Percentiles rank a stretch among this genome's conserved stretches.
These are phyloP conservation scores for Zootoca vivipara DNA, from an alignment of 2,113 vertebrate genomes.

Conservation along the genomic window DNA sequence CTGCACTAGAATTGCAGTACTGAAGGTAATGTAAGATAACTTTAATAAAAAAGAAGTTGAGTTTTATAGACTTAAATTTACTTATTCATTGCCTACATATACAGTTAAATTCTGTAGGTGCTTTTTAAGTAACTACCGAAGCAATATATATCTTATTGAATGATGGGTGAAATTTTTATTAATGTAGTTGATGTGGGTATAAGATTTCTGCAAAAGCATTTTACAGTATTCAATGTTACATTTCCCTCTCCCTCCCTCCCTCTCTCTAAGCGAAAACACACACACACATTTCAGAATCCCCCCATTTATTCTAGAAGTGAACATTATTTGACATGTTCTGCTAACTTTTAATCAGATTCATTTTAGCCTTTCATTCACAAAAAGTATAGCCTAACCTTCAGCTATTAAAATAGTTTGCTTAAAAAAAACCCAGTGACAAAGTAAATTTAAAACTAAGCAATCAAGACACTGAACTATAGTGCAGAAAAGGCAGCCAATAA, in stretches of 20 bases:
- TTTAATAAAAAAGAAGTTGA: slow-evolving; percentile 75
- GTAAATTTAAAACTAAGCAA: background rate
- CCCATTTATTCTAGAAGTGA: slow-evolving; percentile 53
- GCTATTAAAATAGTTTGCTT: background rate
- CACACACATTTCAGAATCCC: slow-evolving; percentile 47
- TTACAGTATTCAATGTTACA: slow-evolving; percentile 66
- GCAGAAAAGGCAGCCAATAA: background rate
- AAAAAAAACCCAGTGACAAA: background rate
- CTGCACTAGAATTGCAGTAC: slow-evolving; percentile 57
- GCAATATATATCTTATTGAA: slow-evolving; percentile 75
- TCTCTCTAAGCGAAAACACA: slow-evolving; percentile 19
- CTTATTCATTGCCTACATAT: slow-evolving; percentile 73
- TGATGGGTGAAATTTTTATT: slow-evolving; percentile 70
- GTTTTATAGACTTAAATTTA: slow-evolving; percentile 77
- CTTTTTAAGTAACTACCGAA: slow-evolving; percentile 69
- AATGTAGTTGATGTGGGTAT: slow-evolving; percentile 66
- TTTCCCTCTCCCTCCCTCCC: slow-evolving; percentile 37
- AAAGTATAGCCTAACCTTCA: background rate
- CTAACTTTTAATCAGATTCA: slow-evolving; percentile 41
- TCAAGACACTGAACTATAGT: background rate
- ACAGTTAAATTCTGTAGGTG: slow-evolving; percentile 69
- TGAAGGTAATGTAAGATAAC: slow-evolving; percentile 71
- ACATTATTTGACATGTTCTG: slow-evolving; percentile 50
- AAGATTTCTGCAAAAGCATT: slow-evolving; percentile 70
- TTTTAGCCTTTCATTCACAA: background rate